Base-by-base conservation (phyloP, 2,888 invertebrate genomes). In the Xestoiulus laeticollis region DNA sequence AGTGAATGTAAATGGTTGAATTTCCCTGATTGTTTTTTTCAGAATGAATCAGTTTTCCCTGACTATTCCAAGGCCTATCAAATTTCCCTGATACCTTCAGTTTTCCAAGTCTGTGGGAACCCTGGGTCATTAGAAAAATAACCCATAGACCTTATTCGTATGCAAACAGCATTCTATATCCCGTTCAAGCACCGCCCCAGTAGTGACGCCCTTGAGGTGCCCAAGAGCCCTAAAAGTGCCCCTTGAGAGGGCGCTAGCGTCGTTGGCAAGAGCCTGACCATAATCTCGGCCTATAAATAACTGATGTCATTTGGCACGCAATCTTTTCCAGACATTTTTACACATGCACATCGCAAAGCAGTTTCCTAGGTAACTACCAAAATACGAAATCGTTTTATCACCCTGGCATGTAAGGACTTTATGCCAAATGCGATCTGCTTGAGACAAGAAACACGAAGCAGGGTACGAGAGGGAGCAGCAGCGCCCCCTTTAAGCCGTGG, bases 311-410 rank as follows among this genome's bases (percentile, higher is more conserved):
- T 85, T 85, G 38, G 43, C 44, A 38, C 26, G 85, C 85, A 85
- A 85, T 85, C 85, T 85, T 85, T 85, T 38, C 85, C 38, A 85
- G 85, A 85, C 85, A 85, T 85, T 85, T 85, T 85, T 43, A 85
- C 85, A 85, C 85, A 43, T 78, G 78, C 78, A 30, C 78, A 26
- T 10, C 16, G 30, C 2, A 30, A 30, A 78, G 32, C 38, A 22
- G 85, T 85, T 85, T 43, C 85, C 85, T 43, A 85, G 85, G 85
- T 44, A 85, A 85, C 85, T 43, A 43, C 44, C 85, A 85, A 85
- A 85, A 85, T 85, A 85, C 85, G 26, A 85, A 85, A 85, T 85
- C 85, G 85, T 85, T 85, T 85, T 85, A 85, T 85, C 78, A 85
- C 44, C 85, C 85, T 85, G 44, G 44, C 85, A 85, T 85, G 44